These are phyloP conservation scores for Osmerus eperlanus DNA, from an alignment of 2,113 vertebrate species.

Conservation along the genomic window DNA sequence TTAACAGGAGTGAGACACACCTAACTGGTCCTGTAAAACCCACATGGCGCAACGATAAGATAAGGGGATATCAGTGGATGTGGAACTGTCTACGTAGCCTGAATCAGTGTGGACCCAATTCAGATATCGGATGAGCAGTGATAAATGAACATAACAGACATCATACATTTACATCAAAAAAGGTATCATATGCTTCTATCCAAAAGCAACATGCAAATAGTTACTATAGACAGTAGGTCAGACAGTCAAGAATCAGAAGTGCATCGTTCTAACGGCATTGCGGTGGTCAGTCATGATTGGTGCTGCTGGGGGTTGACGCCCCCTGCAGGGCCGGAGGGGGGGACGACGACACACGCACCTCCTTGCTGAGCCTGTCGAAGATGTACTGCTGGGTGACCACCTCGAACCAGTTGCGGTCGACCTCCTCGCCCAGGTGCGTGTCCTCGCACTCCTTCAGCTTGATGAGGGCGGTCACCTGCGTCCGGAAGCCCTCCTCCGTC, in stretches of 20 bases:
- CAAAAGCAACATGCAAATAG: too few relatives aligned
- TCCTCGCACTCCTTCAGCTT: constrained; percentile 96
- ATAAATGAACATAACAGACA: too few relatives aligned
- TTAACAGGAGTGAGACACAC: background rate
- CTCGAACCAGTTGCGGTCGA: constrained; percentile 95
- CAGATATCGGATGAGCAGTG: too few relatives aligned
- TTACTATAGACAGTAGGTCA: too few relatives aligned
- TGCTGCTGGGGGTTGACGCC: too few relatives aligned
- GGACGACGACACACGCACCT: constrained; percentile 71
- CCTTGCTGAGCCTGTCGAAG: constrained; percentile 84
- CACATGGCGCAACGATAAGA: too few relatives aligned
- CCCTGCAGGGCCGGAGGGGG: too few relatives aligned
- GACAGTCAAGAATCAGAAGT: background rate
- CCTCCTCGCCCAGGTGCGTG: constrained; percentile 92
- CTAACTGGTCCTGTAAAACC: background rate
- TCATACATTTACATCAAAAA: too few relatives aligned
- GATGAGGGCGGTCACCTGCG: constrained; percentile 91
- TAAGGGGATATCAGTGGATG: background rate
- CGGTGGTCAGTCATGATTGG: too few relatives aligned
- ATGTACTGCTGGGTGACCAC: constrained; percentile 92
- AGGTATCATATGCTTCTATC: too few relatives aligned
- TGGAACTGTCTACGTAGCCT: background rate
- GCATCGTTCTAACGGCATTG: background rate
- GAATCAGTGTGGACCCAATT: too few relatives aligned
- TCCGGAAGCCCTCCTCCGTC: constrained; percentile 84